Conservation (phyloP, 2,888 invertebrate species). For the Rhagonycha lutea region DNA sequence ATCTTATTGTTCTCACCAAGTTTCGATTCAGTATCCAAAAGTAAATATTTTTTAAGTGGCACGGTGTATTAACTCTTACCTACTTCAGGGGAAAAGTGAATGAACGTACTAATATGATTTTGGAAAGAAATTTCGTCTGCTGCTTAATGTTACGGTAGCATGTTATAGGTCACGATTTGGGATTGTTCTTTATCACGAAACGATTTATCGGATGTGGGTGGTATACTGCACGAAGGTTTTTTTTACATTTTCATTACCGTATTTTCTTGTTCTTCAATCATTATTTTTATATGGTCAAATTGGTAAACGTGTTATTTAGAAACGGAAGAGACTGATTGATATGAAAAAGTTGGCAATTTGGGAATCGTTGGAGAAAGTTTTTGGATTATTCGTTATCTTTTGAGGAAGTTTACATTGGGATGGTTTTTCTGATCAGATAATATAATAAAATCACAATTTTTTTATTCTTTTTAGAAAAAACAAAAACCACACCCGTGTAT, state of each 20-base stretch:
- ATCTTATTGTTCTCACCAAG: background rate
- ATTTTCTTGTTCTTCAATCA: background rate
- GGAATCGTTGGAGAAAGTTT: background rate
- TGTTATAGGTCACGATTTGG: slow-evolving; percentile 2
- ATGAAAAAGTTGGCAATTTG: background rate
- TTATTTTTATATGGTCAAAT: background rate
- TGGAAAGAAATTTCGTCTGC: background rate
- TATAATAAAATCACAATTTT: background rate
- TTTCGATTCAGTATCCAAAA: background rate
- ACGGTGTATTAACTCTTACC: background rate
- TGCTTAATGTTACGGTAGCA: background rate
- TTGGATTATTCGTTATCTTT: background rate
- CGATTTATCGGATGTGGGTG: slow-evolving; percentile 1
- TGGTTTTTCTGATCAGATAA: background rate
- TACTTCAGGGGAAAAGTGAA: background rate
- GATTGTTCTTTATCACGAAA: slow-evolving; percentile 3
- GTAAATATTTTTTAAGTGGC: background rate
- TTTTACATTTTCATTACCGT: background rate
- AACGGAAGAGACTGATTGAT: background rate
- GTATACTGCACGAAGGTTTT: background rate
- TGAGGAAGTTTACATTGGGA: background rate
- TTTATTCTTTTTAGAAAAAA: background rate
- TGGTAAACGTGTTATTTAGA: background rate
- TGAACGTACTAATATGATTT: background rate
- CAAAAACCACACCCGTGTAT: slow-evolving; percentile 29